A percentile compares a stretch with the other conserved stretches of the same genome.
phyloP scores from a whole-genome alignment of 1,140 invertebrate species.

The Nebria ingens region DNA sequence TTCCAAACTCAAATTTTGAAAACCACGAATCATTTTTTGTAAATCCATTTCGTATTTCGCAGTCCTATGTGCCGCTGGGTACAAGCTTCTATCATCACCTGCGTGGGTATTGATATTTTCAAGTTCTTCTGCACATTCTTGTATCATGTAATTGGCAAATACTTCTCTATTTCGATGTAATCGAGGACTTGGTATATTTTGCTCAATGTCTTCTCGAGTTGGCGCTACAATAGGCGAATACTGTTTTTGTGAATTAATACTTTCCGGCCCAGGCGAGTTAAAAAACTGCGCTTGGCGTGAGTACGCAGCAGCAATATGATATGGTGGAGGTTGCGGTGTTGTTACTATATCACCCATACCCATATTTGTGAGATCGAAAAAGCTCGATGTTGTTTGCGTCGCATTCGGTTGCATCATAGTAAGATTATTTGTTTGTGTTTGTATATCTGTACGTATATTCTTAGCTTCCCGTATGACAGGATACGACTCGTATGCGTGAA shows the following conservation, averaged over 20 bases:
- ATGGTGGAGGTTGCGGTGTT: constrained; percentile 47
- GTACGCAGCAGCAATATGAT: constrained; percentile 57
- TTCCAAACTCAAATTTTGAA: background rate
- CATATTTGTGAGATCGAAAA: constrained; percentile 22
- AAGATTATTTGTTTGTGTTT: background rate
- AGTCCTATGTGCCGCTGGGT: background rate
- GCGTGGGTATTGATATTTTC: background rate
- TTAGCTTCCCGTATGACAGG: background rate
- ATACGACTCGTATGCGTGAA: background rate
- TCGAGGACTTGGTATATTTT: background rate
- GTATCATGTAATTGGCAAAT: no score
- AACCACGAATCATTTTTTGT: background rate
- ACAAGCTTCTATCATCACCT: background rate
- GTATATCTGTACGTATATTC: background rate
- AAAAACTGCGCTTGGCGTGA: constrained; percentile 51
- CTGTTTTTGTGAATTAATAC: constrained; percentile 22
- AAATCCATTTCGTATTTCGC: background rate
- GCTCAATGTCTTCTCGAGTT: constrained; percentile 19
- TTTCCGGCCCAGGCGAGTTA: constrained; percentile 22
- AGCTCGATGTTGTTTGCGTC: background rate
- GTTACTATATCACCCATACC: constrained; percentile 15
- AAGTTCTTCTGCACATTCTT: no score
- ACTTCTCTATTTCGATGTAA: no score
- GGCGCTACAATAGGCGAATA: constrained; percentile 22
- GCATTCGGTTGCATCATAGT: background rate